These are phyloP conservation scores for Rhodinocichla rosea DNA, from an alignment of 2,113 vertebrate species.

Conservation along the genomic window DNA sequence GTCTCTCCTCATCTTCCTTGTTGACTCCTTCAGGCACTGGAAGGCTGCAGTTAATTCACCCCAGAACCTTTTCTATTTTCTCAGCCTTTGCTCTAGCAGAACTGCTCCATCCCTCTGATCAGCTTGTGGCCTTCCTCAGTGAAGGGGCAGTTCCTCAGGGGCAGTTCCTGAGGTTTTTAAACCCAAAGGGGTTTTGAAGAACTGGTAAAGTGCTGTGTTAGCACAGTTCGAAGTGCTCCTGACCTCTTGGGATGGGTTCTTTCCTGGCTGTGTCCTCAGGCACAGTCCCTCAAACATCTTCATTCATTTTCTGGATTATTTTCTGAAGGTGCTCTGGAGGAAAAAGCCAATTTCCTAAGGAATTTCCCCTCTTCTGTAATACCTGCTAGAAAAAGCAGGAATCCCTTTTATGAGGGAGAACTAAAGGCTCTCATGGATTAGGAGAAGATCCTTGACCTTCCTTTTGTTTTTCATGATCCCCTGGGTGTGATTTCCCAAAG, in stretches of 20 bases:
- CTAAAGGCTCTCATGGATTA: neutral
- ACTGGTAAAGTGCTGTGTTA: rapidly evolving
- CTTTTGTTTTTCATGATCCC: neutral
- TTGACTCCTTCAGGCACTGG: neutral
- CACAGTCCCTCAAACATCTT: neutral
- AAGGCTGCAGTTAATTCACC: neutral
- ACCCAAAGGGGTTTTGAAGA: neutral
- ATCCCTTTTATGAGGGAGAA: neutral
- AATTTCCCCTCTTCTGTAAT: neutral
- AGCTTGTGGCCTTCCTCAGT: neutral
- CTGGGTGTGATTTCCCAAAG: neutral
- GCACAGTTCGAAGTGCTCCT: neutral
- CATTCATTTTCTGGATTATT: neutral
- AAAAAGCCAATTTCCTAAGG: neutral
- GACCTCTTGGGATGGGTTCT: neutral
- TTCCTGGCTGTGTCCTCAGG: neutral
- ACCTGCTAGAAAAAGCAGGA: neutral
- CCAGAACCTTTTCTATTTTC: neutral
- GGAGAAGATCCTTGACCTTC: neutral
- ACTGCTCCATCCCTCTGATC: neutral
- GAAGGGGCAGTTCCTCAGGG: neutral
- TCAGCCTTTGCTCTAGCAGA: neutral
- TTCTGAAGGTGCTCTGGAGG: neutral
- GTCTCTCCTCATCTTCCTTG: neutral
- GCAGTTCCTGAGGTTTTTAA: neutral